Base-by-base conservation (phyloP, 2,888 invertebrate genomes). In the Platycheirus albimanus region DNA sequence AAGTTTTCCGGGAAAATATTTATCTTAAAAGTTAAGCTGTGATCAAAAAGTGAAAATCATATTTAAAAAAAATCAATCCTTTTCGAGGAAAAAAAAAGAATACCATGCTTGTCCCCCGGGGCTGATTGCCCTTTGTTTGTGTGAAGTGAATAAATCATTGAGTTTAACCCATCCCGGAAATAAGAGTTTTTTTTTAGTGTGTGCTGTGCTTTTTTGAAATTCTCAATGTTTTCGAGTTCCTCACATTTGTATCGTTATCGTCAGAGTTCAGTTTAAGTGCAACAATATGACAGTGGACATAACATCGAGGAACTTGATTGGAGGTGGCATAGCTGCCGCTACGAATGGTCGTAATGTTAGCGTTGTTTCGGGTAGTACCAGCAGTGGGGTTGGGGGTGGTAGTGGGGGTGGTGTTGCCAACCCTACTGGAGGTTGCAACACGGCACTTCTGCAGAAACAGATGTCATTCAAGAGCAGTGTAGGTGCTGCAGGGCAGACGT, bases 371-470 rank as follows among this genome's bases (percentile, higher is more conserved):
- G 83, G 66, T 8, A 87, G 86, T 38, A 86, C 85, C 72, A 79
- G 76, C 87, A 87, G 78, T 89, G 91, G 91, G 89, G 87, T 87
- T 43, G 86, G 66, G 7, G 87, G 86, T 38, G 86, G 85, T 71
- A 81, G 76, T 86, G 87, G 78, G 89, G 91, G 91, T 89, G 91
- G 91, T 89, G 92, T 89, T 76, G 88, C 89, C 8, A 89, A 89
- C 70, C 88, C 89, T 36, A 86, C 86, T 13, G 89, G 89, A 4
- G 89, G 89, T 13, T 88, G 88, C 56, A 88, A 88, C 66, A 87
- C 88, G n/a, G 86, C 88, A 10, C 80, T 88, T 17, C 84, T 89
- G 15, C 90, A 90, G 63, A 90, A 90, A 63, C 90, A 90, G 80
- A 87, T 90, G 86, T 89, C 90, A 28, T 89, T 90, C 72, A 90